Percentiles rank a stretch among this genome's conserved stretches.
Evolutionary conservation across 2,113 vertebrate species (phyloP).

Genomic region (Loxodonta africana): DNA sequence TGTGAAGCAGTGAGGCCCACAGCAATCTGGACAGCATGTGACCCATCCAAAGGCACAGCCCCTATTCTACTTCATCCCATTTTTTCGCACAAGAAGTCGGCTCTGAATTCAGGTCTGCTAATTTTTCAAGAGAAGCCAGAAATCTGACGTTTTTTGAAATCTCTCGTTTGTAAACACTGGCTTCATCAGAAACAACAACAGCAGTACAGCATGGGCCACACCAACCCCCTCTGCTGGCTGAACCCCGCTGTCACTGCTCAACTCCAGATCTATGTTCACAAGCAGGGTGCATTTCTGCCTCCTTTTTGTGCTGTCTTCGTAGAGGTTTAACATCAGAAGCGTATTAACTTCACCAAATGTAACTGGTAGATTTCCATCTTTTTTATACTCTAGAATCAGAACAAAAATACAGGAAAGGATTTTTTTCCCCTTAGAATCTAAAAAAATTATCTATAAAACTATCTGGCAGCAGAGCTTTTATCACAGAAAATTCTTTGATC

Average conservation of each 20-base stretch:
- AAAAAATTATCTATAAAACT: not conserved
- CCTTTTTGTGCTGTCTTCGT: not conserved
- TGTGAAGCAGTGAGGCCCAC: not conserved
- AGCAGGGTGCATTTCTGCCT: not conserved
- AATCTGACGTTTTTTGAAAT: not conserved
- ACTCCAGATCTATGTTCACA: fast-evolving
- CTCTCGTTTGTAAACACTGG: not conserved
- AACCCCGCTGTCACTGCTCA: fast-evolving
- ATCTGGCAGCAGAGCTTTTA: not conserved
- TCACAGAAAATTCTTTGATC: not conserved
- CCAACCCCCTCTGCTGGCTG: too few relatives aligned
- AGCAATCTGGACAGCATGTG: not conserved
- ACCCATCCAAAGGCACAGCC: fast-evolving
- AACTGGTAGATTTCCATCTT: too few relatives aligned
- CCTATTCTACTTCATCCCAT: fast-evolving
- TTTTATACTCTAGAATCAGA: not conserved
- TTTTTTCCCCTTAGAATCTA: not conserved
- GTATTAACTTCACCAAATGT: not conserved
- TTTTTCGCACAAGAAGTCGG: not conserved
- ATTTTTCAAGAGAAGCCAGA: not conserved
- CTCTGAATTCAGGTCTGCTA: too few relatives aligned
- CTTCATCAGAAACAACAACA: too few relatives aligned
- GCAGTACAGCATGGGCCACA: not conserved
- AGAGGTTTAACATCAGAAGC: not conserved
- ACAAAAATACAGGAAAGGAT: not conserved